A percentile compares a stretch with the other conserved stretches of the same genome.
Evolutionary conservation across 2,113 vertebrate genomes (phyloP).

Genomic region (Proterorhinus semilunaris): DNA sequence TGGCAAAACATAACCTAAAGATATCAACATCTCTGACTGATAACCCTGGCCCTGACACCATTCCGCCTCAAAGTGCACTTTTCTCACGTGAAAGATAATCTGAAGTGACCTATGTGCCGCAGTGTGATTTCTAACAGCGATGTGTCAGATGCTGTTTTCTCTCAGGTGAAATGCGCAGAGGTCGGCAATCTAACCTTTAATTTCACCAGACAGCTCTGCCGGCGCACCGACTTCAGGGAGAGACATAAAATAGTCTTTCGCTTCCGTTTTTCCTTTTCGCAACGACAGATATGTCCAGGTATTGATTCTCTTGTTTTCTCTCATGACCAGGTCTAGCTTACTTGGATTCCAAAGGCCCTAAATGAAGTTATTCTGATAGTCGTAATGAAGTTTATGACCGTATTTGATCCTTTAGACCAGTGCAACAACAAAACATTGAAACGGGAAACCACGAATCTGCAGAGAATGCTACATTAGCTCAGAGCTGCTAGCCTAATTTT

Average conservation of each 20-base stretch:
- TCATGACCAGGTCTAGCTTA: too few relatives aligned
- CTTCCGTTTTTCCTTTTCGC: background rate
- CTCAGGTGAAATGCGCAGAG: background rate
- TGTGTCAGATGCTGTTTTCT: constrained; percentile 13
- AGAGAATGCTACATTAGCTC: too few relatives aligned
- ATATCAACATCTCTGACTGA: background rate
- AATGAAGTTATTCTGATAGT: too few relatives aligned
- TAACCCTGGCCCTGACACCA: background rate
- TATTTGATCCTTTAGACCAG: too few relatives aligned
- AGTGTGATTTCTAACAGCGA: background rate
- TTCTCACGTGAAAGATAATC: constrained; percentile 11
- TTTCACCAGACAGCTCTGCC: constrained; percentile 4
- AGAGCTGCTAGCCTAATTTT: too few relatives aligned
- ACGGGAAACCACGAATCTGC: too few relatives aligned
- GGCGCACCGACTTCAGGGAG: constrained; percentile 6
- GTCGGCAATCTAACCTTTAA: constrained; percentile 27
- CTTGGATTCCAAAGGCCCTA: too few relatives aligned
- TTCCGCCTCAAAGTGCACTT: constrained; percentile 11
- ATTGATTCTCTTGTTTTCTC: constrained; percentile 8
- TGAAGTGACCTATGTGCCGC: constrained; percentile 1
- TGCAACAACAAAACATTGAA: too few relatives aligned
- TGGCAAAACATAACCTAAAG: too few relatives aligned
- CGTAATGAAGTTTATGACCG: too few relatives aligned
- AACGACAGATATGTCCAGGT: constrained; percentile 1
- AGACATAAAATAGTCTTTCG: constrained; percentile 14